A percentile compares a stretch with the other conserved stretches of the same genome.
Conservation (phyloP, 2,888 invertebrate species). For the Bugulina stolonifera region DNA sequence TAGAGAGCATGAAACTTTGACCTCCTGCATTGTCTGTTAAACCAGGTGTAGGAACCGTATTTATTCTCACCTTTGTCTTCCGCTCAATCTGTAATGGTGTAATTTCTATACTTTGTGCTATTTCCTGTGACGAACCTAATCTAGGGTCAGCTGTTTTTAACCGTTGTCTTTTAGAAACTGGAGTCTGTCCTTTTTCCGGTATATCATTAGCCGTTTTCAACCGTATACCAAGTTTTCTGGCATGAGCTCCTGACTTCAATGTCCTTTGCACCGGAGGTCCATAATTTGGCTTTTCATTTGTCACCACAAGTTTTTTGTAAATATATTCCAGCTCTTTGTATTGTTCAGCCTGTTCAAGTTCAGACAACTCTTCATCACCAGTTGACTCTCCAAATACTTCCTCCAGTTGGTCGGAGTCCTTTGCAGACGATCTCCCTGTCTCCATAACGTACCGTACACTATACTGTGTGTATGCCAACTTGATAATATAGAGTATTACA, state of each 20-base stretch:
- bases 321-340: constrained; percentile 21
- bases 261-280: constrained; percentile 9
- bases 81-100: neutral
- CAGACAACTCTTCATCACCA: neutral
- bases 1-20: neutral
- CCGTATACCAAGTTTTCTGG: constrained; percentile 22
- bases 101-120: neutral
- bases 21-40: neutral
- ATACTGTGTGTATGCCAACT: too few species aligned
- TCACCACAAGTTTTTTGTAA: constrained; percentile 4
- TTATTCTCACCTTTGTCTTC: neutral
- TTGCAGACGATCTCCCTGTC: too few species aligned
- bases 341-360: neutral
- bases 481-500: too few species aligned
- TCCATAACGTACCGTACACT: too few species aligned
- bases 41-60: neutral
- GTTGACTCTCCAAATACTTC: neutral
- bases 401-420: neutral
- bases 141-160: constrained; percentile 5
- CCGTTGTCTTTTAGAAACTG: neutral
- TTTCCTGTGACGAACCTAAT: neutral
- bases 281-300: constrained; percentile 9
- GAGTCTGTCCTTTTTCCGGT: neutral
- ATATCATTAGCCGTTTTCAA: constrained; percentile 5
- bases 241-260: constrained; percentile 1